Conservation (phyloP, 37 sponge, comb jelly and placozoan species). For the Hormiphora californensis region DNA sequence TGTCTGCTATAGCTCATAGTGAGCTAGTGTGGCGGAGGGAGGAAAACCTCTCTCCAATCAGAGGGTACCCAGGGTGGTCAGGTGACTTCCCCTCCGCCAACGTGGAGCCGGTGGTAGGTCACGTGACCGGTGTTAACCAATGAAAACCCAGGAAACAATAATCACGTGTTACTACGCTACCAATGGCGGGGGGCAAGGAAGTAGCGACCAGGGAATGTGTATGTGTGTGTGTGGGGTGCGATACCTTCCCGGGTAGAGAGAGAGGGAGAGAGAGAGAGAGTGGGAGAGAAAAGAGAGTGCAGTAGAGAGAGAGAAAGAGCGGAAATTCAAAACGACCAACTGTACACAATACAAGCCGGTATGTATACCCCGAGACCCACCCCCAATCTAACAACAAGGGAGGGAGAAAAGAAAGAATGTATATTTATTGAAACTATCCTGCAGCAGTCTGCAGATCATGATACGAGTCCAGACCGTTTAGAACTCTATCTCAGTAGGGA, state of each 20-base stretch:
- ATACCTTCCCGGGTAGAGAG: conserved; percentile 16
- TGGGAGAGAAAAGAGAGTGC: no score
- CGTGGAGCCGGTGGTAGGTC: background rate
- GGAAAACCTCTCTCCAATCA: background rate
- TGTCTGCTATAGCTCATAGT: background rate
- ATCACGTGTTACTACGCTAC: no score
- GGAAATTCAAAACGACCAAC: conserved; percentile 25
- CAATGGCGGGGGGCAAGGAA: conserved; percentile 32
- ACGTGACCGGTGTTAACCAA: conserved; percentile 16
- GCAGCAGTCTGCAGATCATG: no score
- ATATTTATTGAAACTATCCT: no score
- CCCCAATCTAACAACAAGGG: no score
- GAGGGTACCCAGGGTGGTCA: conserved; percentile 1
- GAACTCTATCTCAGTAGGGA: no score
- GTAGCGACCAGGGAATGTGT: background rate
- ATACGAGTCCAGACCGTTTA: no score
- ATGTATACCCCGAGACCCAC: no score
- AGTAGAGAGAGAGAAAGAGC: no score
- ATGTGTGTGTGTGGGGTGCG: conserved; percentile 43
- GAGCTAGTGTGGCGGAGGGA: background rate
- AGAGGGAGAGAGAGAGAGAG: no score
- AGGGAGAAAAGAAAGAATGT: no score
- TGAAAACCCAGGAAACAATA: background rate
- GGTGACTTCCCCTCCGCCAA: background rate
- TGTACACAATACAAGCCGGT: no score